phyloP scores from a whole-genome alignment of 35 echinoderm and acorn worm genomes.

The Eucidaris tribuloides region DNA sequence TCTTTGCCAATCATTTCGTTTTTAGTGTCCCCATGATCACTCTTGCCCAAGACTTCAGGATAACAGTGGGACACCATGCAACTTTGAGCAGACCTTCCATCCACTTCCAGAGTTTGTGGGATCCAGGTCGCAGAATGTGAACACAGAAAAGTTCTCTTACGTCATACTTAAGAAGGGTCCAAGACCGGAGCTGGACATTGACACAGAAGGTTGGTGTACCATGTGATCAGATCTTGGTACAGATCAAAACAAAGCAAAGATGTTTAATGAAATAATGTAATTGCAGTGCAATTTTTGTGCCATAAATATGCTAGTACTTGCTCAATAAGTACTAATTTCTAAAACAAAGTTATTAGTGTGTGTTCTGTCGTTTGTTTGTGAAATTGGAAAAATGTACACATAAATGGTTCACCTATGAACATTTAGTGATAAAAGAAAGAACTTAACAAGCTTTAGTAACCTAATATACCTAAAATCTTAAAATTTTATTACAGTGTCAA shows the following conservation, averaged over 20 bases:
- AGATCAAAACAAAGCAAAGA: too few species aligned
- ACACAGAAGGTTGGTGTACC: too few species aligned
- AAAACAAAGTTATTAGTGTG: background rate
- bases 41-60: constrained; percentile 61
- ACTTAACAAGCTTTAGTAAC: too few species aligned
- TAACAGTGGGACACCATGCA: constrained; percentile 52
- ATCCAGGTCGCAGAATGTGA: background rate
- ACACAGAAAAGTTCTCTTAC: constrained; percentile 67
- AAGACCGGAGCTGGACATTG: too few species aligned
- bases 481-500: too few species aligned
- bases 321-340: background rate
- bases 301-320: background rate
- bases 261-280: too few species aligned
- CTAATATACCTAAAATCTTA: too few species aligned
- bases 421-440: too few species aligned
- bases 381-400: background rate
- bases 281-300: background rate
- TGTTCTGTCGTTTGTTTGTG: background rate
- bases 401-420: too few species aligned
- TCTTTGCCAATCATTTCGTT: background rate
- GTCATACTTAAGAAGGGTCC: constrained; percentile 70
- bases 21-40: constrained; percentile 72
- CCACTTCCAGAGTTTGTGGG: constrained; percentile 33
- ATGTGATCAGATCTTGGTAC: too few species aligned
- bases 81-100: constrained; percentile 82